Conservation (phyloP, 37 sponge, comb jelly and placozoan genomes). For the Mnemiopsis leidyi region DNA sequence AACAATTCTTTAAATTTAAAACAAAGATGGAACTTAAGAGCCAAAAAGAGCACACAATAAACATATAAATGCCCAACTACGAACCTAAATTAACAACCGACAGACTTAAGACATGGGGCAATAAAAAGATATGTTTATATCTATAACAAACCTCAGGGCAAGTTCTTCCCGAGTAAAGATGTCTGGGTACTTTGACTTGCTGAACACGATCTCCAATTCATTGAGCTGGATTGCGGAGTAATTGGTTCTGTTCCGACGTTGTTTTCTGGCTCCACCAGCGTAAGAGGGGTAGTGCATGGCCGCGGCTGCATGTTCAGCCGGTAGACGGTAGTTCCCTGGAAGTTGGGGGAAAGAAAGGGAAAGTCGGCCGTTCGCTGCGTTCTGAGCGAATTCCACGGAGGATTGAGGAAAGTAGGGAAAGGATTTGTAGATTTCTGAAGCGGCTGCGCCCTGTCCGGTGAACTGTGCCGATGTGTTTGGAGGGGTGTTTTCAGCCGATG, state of each 20-base stretch:
- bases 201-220: constrained; percentile 10
- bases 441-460: not conserved
- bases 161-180: constrained; percentile 27
- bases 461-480: not conserved
- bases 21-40: too few relatives aligned
- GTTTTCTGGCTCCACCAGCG: constrained; percentile 13
- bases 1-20: too few relatives aligned
- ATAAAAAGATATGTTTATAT: too few relatives aligned
- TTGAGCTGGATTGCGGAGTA: constrained; percentile 9
- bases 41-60: too few relatives aligned
- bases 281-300: constrained; percentile 8
- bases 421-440: constrained; percentile 3
- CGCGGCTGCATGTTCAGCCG: not conserved
- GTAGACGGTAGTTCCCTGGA: not conserved
- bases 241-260: not conserved
- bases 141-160: not conserved
- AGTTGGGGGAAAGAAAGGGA: not conserved
- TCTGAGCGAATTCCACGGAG: not conserved
- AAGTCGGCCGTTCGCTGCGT: not conserved
- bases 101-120: too few relatives aligned
- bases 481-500: not conserved
- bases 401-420: constrained; percentile 11
- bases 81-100: too few relatives aligned
- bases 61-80: too few relatives aligned
- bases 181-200: constrained; percentile 8